Evolutionary conservation across 2,888 invertebrate genomes (phyloP), one percentile per base, ranked within the genome.

Genomic region (Agrochola lota): DNA sequence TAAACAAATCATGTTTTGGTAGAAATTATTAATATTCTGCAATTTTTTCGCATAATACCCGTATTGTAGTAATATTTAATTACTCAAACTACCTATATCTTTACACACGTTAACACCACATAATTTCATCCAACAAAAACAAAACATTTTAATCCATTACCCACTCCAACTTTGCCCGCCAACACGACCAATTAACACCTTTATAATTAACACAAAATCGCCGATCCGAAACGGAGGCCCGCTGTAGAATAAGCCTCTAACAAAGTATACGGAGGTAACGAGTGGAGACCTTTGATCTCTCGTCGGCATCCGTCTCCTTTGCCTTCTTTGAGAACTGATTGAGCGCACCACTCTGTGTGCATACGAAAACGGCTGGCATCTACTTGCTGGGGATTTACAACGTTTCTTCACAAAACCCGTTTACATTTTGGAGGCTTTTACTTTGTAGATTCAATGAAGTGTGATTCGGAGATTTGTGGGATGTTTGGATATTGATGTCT

Each of bases 271-370:
- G 77, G 40, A 88, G 88, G 91, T 93, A 93, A 93, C 92, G 93
- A 93, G 91, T 91, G 88, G 88, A 49, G 87, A 90, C 92, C 95
- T 95, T 95, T 95, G 95, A 95, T 94, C 94, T 93, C 89, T 83
- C 90, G 82, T 75, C 89, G 90, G 87, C 91, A 91, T 92, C 91
- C 93, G 91, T 93, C 93, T 94, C 93, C 92, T 93, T 93, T 93
- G 91, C 92, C 87, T 85, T 94, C 96, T 95, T 95, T 95, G 95
- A 94, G 91, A 94, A 91, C 95, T 96, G 96, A 96, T 96, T 96
- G 96, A 95, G 95, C 95, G 94, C 93, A 94, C 93, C 93, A 90
- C 93, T 93, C 93, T 94, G 92, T 95, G 94, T 95, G 95, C 96
- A 95, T 95, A 95, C 94, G 95, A 93, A 94, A 95, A 94, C 93